phyloP scores from a whole-genome alignment of 2,888 invertebrate genomes.

The Nephrotoma flavescens region DNA sequence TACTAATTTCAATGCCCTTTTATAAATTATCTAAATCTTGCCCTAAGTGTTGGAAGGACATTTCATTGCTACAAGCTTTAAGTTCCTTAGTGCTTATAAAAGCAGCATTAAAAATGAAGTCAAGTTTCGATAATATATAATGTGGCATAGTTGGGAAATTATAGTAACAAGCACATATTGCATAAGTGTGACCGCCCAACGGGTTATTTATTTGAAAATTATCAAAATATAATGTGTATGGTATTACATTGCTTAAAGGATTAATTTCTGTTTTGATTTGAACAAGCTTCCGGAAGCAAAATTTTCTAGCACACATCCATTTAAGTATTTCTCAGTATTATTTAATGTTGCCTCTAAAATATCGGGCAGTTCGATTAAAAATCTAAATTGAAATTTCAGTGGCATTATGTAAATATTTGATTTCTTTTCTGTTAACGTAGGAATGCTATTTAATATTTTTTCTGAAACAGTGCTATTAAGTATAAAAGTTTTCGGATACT shows the following conservation, averaged over 20 bases:
- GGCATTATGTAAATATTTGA: conserved; percentile 9
- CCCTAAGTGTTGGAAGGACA: conserved; percentile 11
- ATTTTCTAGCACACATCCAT: neutral
- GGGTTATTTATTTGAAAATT: conserved; percentile 12
- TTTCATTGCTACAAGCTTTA: conserved; percentile 13
- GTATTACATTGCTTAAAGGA: neutral
- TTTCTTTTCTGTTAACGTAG: conserved; percentile 4
- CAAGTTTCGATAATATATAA: conserved; percentile 10
- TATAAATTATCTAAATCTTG: conserved; percentile 13
- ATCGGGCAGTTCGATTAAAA: conserved; percentile 8
- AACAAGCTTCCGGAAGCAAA: conserved; percentile 7
- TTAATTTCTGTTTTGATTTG: conserved; percentile 1
- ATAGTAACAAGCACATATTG: conserved; percentile 10
- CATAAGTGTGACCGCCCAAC: no score
- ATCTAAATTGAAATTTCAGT: conserved; percentile 8
- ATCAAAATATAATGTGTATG: conserved; percentile 9
- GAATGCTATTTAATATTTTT: conserved; percentile 1
- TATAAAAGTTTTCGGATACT: conserved; percentile 4
- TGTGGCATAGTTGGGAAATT: conserved; percentile 8
- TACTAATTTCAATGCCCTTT: neutral
- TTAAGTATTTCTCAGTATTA: neutral
- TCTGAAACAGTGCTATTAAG: conserved; percentile 6
- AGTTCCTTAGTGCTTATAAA: conserved; percentile 11
- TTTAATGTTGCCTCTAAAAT: conserved; percentile 1
- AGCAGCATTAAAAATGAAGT: conserved; percentile 13